Base-by-base conservation (phyloP, 2,797 vertebrate species). In the Limnodromus scolopaceus region DNA sequence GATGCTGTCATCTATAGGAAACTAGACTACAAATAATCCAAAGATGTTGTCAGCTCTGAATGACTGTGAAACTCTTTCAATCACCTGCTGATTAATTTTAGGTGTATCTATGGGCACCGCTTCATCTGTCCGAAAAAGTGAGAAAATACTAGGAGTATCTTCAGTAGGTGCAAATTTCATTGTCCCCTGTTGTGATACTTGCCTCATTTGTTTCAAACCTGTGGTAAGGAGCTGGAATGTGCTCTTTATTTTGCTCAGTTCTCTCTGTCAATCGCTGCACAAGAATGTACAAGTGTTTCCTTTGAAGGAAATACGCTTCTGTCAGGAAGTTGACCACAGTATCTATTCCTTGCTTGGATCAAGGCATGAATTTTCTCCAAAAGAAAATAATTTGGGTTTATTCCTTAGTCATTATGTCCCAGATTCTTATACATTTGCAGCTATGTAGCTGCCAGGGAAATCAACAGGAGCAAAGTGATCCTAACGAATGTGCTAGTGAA, bases 241-340 rank as follows among this genome's bases (percentile, higher is more conserved):
- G 10, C 3, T 65, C 16, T 60, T 83, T 66, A 7, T 41, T 86
- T 55, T 68, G 24, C 74, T 66, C 16, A 5, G 11, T 61, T 72
- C 16, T 80, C 15, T 49, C 49, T 64, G 28, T 30, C 54, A 6
- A 1, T 53, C 0, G 0, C 43, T 61, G 23, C 9, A 9, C 5
- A 14, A 55, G 43, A 53, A 48, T 3, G 4, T 34, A 5, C 22
- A 28, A 55, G 30, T 5, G 10, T 63, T 64, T 64, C 6, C 18
- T 70, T 19, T 48, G 34, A 84, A 55, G 13, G 30, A 6, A 57
- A 23, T 32, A 23, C 9, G 32, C 25, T 34, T 30, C 46, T 76
- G 36, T 25, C 16, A 48, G 34, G 63, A 68, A 61, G 30, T 2
- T 49, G 54, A 77, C 46, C 16, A 3, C 3, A 45, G 9, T 36